Evolutionary conservation across 2,888 invertebrate genomes (phyloP).

Genomic region (Agonopterix subpropinquella): DNA sequence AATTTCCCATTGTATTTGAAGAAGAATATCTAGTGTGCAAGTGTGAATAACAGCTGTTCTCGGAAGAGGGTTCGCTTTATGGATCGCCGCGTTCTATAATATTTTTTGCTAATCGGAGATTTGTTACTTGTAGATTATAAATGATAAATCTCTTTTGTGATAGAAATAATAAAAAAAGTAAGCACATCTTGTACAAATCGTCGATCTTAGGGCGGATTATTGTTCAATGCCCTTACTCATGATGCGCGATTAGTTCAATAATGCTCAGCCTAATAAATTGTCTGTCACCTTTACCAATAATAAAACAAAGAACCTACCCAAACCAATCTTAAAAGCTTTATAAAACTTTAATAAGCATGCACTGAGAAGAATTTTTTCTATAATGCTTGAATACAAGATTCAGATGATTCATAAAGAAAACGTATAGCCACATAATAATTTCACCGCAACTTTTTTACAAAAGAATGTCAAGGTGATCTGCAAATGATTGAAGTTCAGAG

Average conservation of each 20-base stretch:
- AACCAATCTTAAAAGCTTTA: too few relatives aligned
- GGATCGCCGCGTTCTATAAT: constrained; percentile 34
- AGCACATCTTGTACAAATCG: background rate
- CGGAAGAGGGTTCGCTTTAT: constrained; percentile 40
- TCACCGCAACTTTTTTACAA: background rate
- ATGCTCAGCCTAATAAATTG: too few relatives aligned
- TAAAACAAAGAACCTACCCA: too few relatives aligned
- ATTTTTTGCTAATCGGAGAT: constrained; percentile 30
- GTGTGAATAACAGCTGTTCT: constrained; percentile 59
- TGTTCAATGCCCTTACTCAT: too few relatives aligned
- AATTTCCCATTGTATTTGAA: constrained; percentile 49
- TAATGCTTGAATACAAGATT: too few relatives aligned
- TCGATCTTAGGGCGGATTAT: too few relatives aligned
- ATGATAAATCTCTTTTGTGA: constrained; percentile 7
- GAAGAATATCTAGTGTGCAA: constrained; percentile 50
- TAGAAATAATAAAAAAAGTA: constrained; percentile 3
- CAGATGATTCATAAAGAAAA: too few relatives aligned
- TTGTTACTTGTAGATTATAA: constrained; percentile 27
- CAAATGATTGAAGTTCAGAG: constrained; percentile 23
- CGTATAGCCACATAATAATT: too few relatives aligned
- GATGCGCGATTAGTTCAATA: too few relatives aligned
- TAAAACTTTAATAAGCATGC: too few relatives aligned
- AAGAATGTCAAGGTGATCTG: constrained; percentile 14
- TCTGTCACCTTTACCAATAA: too few relatives aligned
- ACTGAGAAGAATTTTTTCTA: too few relatives aligned